Base-by-base conservation (phyloP, 2,888 invertebrate species). In the Falcaria lacertinaria region DNA sequence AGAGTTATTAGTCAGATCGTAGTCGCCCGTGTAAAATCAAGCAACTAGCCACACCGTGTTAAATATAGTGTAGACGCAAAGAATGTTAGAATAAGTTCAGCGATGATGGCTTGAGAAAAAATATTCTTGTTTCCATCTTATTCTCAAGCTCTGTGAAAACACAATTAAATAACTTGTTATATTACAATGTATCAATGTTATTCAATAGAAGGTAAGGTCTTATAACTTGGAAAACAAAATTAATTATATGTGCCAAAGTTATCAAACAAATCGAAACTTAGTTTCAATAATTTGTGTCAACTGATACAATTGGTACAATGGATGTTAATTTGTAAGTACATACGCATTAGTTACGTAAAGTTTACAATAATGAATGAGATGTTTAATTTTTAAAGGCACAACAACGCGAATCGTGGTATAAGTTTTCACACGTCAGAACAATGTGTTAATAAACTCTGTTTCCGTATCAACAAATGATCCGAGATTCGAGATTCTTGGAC, bases 301-400 rank as follows among this genome's bases (percentile, higher is more conserved):
- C 60, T 64, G 64, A 72, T 71, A 70, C 70, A 74, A 70, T 80
- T 77, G 70, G 64, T 67, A 80, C 81, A 81, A 84, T 81, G 72
- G 64, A 52, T 44, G 56, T 60, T 74, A 74, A 74, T 72, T 73
- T 60, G 60, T 64, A 60, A 67, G n/a, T n/a, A n/a, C n/a, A n/a
- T n/a, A n/a, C n/a, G 60, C 62, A 50, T 51, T 62, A 22, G 28
- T 83, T 83, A 75, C 75, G 72, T 77, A 77, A 81, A 57, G 55
- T 67, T 63, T 63, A 63, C 60, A 71, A 72, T 70, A 65, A 61
- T 77, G 75, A 81, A 80, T 78, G 72, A 68, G 63, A 50, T 76
- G 80, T 78, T 81, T 78, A 67, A 73, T 74, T 74, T 74, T 64
- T 71, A 60, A 71, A 77, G 47, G 50, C 58, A 66, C 59, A 67